phyloP scores from a whole-genome alignment of 1,140 invertebrate species.

The Ceratosolen solmsi region DNA sequence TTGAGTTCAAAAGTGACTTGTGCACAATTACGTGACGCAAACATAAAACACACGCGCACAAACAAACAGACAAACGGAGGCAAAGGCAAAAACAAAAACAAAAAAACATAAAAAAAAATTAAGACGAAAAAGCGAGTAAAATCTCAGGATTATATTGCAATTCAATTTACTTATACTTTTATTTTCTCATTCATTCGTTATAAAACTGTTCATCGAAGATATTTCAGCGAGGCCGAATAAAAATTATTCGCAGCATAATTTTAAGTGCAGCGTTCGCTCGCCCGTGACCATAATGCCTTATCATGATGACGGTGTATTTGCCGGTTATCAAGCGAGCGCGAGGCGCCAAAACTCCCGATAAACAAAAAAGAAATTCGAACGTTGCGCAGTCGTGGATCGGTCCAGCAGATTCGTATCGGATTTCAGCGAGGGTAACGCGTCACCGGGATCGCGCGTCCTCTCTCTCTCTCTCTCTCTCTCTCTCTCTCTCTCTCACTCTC shows the following conservation, averaged over 20 bases:
- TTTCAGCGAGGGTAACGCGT: not conserved
- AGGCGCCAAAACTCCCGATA: not conserved
- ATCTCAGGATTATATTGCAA: not conserved
- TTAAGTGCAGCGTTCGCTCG: not conserved
- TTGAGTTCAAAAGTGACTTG: not conserved
- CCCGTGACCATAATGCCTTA: not conserved
- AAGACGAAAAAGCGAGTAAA: not conserved
- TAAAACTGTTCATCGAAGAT: not conserved
- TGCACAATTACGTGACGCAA: too few species aligned
- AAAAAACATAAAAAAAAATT: not conserved
- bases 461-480: too few species aligned
- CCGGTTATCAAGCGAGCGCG: not conserved
- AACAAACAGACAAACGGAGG: too few species aligned
- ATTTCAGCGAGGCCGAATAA: not conserved
- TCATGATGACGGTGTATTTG: not conserved
- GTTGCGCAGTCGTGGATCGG: not conserved
- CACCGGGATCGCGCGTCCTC: too few species aligned
- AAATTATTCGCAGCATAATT: conserved; percentile 7
- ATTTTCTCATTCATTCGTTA: not conserved
- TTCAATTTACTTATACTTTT: not conserved
- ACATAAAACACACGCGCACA: too few species aligned
- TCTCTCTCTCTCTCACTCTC: not conserved
- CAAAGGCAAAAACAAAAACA: not conserved
- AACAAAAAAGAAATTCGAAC: not conserved
- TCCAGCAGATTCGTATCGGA: conserved; percentile 20